Base-by-base conservation (phyloP, 2,888 invertebrate species). In the Polyommatus iphigenia region DNA sequence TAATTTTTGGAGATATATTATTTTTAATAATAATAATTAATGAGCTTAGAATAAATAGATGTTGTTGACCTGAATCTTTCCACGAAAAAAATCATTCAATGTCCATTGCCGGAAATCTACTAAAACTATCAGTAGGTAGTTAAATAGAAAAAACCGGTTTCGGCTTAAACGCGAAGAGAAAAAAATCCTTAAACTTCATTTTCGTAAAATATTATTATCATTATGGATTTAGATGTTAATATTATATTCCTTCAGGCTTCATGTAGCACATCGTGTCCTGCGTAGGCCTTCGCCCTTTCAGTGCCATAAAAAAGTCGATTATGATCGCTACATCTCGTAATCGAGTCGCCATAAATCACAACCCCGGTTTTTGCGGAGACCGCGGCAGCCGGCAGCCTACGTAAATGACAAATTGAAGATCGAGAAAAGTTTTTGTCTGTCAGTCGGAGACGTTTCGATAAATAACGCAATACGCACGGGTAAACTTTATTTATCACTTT, bases 291-390 rank as follows among this genome's bases (percentile, higher is more conserved):
- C 15, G 15, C 46, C 54, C 54, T 15, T 18, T 4, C 54, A 18
- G 54, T 54, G 5, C 8, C 20, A 2, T 20, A 59, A 24, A 62
- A 62, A 62, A 24, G 67, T 29, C 67, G 24, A 29, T 67, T 67
- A 67, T 67, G 67, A 67, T 67, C 67, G 67, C 67, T 24, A 29
- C 67, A 67, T 29, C 67, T 67, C 29, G 67, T 67, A 67, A 67
- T 67, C 29, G 29, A 62, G 59, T 67, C 29, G 67, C 13, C 67
- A 67, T 67, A 29, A 67, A 29, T 67, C 67, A 67, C 29, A 15
- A 29, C 67, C 67, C 24, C 13, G 67, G 67, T 29, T 67, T 67
- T 67, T 67, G 24, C 15, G 10, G 67, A 67, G 67, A 67, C 67
- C 67, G 24, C 67, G 29, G 67, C 20, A 59, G 59, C 54, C 59